Evolutionary conservation across 2,888 invertebrate genomes (phyloP).

Genomic region (Pachycephus smyrnensis): DNA sequence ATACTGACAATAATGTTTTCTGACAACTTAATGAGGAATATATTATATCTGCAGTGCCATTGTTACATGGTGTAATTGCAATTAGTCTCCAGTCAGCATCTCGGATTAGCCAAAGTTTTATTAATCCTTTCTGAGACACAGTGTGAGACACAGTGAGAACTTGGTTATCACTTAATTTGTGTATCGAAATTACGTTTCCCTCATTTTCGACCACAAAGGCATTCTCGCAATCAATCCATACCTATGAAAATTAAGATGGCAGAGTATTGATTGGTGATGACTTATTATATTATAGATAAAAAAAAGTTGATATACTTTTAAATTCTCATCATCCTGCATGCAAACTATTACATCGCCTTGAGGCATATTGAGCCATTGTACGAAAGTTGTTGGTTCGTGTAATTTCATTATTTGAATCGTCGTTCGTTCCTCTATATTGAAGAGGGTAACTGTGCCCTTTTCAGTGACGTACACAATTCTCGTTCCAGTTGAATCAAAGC

Average conservation of each 20-base stretch:
- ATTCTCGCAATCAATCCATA: conserved; percentile 36
- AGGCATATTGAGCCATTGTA: conserved; percentile 35
- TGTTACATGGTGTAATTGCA: conserved; percentile 7
- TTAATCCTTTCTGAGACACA: conserved; percentile 41
- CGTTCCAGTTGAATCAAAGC: conserved; percentile 69
- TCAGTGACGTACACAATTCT: conserved; percentile 69
- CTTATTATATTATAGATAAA: conserved; percentile 6
- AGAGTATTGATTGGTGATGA: not conserved
- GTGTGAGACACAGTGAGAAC: conserved; percentile 48
- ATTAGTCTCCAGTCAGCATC: conserved; percentile 30
- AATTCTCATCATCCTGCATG: conserved; percentile 31
- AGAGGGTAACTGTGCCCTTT: conserved; percentile 67
- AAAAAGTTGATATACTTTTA: conserved; percentile 34
- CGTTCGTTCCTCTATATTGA: conserved; percentile 65
- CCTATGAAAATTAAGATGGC: conserved; percentile 26
- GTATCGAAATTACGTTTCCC: conserved; percentile 46
- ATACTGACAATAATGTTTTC: conserved; percentile 44
- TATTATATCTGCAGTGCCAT: conserved; percentile 12
- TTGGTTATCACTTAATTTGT: conserved; percentile 41
- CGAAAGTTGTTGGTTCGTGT: conserved; percentile 21
- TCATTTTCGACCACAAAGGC: conserved; percentile 37
- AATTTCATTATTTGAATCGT: conserved; percentile 62
- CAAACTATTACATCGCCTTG: conserved; percentile 36
- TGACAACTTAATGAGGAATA: conserved; percentile 47
- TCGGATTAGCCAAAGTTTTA: conserved; percentile 48